Percentiles rank a stretch among this genome's conserved stretches.
These are phyloP conservation scores for Ibycter americanus DNA, from an alignment of 2,797 vertebrate species.

Conservation along the genomic window DNA sequence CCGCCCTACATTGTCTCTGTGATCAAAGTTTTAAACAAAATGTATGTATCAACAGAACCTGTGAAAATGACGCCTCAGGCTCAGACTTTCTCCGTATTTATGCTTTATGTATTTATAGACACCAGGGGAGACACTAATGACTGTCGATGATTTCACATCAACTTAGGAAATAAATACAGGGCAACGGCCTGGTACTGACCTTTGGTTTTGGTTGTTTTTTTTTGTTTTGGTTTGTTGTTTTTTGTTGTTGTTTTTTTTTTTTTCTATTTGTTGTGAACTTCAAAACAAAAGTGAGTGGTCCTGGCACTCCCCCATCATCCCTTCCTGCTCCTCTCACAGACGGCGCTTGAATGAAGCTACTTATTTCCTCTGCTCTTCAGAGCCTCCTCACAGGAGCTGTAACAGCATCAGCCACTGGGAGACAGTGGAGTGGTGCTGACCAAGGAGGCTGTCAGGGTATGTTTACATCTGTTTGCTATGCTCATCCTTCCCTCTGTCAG, in stretches of 20 bases:
- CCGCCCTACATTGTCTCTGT: neutral
- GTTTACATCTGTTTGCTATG: neutral
- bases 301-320: neutral
- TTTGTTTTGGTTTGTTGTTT: too few relatives aligned
- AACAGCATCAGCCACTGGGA: conserved; percentile 28
- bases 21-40: neutral
- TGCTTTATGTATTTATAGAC: neutral
- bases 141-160: neutral
- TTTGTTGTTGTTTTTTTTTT: too few relatives aligned
- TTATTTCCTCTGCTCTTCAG: neutral
- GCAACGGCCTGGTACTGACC: neutral
- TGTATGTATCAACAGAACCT: neutral
- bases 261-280: neutral
- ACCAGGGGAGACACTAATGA: neutral
- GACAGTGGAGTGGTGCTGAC: conserved; percentile 27
- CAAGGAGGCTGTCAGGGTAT: neutral
- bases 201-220: neutral
- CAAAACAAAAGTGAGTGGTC: neutral
- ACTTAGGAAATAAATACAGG: neutral
- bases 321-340: neutral
- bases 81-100: neutral
- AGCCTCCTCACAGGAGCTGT: neutral
- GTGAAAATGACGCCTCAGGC: neutral
- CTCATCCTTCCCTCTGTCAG: neutral
- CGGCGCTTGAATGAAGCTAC: neutral